Conservation (phyloP, 2,113 vertebrate genomes). For the Bambusicola thoracicus region DNA sequence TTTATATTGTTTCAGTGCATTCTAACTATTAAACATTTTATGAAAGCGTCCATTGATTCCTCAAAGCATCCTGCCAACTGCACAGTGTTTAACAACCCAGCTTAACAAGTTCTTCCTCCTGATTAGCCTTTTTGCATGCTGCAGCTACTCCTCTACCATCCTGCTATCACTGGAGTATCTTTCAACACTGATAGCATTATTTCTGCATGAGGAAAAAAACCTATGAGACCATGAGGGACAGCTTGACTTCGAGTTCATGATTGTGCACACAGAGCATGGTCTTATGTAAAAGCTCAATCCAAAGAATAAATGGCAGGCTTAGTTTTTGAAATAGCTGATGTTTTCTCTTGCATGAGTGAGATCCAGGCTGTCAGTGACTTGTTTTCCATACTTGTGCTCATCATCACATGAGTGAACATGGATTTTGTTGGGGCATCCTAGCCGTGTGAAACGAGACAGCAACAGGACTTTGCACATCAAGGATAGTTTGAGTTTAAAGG, state of each 20-base stretch:
- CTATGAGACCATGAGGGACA: neutral
- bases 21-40: slow-evolving; percentile 2
- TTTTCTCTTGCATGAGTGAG: neutral
- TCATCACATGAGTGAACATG: neutral
- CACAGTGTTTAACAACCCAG: neutral
- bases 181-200: neutral
- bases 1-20: slow-evolving; percentile 10
- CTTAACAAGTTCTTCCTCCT: neutral
- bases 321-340: neutral
- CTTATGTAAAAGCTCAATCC: neutral
- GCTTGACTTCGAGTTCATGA: neutral
- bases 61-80: neutral
- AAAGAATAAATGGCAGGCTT: neutral
- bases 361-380: neutral
- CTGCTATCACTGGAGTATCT: neutral
- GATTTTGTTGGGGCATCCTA: neutral
- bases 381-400: neutral
- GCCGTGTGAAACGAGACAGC: neutral
- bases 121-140: neutral
- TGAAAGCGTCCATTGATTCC: slow-evolving; percentile 24
- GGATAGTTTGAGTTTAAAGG: neutral
- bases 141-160: neutral
- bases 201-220: neutral
- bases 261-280: rapidly evolving
- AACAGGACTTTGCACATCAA: neutral